These are phyloP conservation scores for Heliconius melpomene DNA, from an alignment of 1,140 invertebrate genomes.

Conservation along the genomic window DNA sequence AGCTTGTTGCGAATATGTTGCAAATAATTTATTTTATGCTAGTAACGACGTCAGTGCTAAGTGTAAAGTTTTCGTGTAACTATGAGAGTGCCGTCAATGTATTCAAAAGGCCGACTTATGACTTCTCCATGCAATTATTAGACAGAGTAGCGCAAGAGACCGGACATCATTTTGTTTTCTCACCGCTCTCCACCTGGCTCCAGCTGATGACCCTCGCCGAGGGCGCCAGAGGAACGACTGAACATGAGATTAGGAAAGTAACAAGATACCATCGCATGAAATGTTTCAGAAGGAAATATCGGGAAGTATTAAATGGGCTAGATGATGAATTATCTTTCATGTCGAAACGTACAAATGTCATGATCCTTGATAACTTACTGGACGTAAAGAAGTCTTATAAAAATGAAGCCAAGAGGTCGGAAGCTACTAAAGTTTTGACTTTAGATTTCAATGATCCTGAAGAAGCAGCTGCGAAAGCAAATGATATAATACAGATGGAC, in stretches of 20 bases:
- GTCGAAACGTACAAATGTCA: constrained; percentile 49
- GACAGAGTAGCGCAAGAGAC: constrained; percentile 57
- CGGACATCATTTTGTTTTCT: constrained; percentile 67
- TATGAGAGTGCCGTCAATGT: constrained; percentile 40
- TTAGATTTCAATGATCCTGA: constrained; percentile 51
- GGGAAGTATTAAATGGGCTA: constrained; percentile 50
- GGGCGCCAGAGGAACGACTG: constrained; percentile 67
- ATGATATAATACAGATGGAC: constrained; percentile 46
- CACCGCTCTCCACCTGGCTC: constrained; percentile 77
- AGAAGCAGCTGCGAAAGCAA: constrained; percentile 47
- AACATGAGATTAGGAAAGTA: constrained; percentile 66
- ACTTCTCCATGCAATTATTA: constrained; percentile 61
- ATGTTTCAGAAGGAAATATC: constrained; percentile 57
- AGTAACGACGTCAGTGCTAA: constrained; percentile 24
- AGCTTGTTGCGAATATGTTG: not conserved
- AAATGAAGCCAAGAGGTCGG: constrained; percentile 42
- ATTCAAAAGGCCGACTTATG: constrained; percentile 56
- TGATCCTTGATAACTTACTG: constrained; percentile 55
- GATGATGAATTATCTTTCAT: constrained; percentile 45
- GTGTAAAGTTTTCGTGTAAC: constrained; percentile 44
- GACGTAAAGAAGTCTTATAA: constrained; percentile 53
- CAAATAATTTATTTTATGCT: constrained; percentile 25
- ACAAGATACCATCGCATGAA: constrained; percentile 61
- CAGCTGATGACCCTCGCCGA: constrained; percentile 73
- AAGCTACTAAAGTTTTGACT: constrained; percentile 49